phyloP scores from a whole-genome alignment of 2,888 invertebrate genomes.

The Callimorpha dominula region DNA sequence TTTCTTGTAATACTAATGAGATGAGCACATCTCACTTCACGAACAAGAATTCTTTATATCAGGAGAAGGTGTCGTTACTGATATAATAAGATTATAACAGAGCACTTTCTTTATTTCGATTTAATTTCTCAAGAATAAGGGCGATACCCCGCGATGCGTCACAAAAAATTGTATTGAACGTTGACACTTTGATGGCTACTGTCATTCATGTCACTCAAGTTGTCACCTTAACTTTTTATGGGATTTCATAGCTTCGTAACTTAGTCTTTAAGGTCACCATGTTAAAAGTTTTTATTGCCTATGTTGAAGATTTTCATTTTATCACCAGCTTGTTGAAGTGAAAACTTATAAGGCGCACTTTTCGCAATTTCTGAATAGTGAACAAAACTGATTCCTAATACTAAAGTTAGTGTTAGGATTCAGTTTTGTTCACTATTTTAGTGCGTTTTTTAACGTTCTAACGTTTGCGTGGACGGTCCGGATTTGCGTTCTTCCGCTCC shows the following conservation, averaged over 20 bases:
- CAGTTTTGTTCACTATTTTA: too few species aligned
- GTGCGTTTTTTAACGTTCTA: too few species aligned
- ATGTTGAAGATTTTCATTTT: too few species aligned
- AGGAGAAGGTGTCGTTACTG: neutral
- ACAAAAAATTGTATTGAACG: constrained; percentile 40
- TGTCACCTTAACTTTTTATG: neutral
- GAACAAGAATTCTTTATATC: neutral
- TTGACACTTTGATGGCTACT: constrained; percentile 30
- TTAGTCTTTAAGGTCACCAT: too few species aligned
- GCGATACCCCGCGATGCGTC: constrained; percentile 62
- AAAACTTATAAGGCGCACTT: too few species aligned
- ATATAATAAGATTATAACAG: constrained; percentile 21
- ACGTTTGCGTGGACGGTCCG: too few species aligned
- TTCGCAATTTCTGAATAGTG: too few species aligned
- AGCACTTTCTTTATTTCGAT: constrained; percentile 28
- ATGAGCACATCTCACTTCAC: constrained; percentile 38
- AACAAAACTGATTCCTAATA: too few species aligned
- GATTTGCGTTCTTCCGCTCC: too few species aligned
- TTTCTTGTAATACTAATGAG: constrained; percentile 22
- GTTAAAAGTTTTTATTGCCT: too few species aligned
- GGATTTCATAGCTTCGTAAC: neutral
- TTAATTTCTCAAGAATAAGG: constrained; percentile 42
- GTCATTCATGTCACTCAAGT: constrained; percentile 13
- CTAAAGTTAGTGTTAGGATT: too few species aligned
- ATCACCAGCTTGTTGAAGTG: too few species aligned